Conservation (phyloP, 2,113 vertebrate genomes). For the Perca schrenkii region DNA sequence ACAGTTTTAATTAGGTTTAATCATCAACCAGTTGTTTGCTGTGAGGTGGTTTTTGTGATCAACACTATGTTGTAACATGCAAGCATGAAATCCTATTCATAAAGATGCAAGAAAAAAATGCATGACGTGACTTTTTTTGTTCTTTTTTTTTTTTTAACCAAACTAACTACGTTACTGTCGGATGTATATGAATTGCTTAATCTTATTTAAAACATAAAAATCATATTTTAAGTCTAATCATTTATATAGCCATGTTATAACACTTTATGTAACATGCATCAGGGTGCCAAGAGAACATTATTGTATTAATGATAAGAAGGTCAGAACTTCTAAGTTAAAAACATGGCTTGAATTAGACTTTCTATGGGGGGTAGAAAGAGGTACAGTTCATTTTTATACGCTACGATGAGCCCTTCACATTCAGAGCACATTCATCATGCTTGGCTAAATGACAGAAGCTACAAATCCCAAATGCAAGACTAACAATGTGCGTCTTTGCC, state of each 20-base stretch:
- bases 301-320: conserved; percentile 8
- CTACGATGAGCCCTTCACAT: conserved; percentile 22
- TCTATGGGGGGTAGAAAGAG: too few species aligned
- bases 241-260: background rate
- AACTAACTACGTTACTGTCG: background rate
- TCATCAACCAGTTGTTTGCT: background rate
- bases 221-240: background rate
- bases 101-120: background rate
- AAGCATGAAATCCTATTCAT: background rate
- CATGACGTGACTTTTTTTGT: background rate
- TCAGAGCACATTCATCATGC: conserved; percentile 9
- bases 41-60: background rate
- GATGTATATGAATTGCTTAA: background rate
- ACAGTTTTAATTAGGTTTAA: conserved; percentile 24
- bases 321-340: background rate
- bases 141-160: background rate
- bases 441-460: conserved; percentile 19
- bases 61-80: background rate
- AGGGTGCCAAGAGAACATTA: background rate
- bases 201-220: background rate
- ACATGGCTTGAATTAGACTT: background rate
- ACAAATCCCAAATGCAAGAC: background rate
- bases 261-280: background rate
- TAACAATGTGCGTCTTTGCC: background rate
- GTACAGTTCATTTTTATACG: conserved; percentile 4